Base-by-base conservation (phyloP, 2,113 vertebrate species). In the Prunella fulvescens region DNA sequence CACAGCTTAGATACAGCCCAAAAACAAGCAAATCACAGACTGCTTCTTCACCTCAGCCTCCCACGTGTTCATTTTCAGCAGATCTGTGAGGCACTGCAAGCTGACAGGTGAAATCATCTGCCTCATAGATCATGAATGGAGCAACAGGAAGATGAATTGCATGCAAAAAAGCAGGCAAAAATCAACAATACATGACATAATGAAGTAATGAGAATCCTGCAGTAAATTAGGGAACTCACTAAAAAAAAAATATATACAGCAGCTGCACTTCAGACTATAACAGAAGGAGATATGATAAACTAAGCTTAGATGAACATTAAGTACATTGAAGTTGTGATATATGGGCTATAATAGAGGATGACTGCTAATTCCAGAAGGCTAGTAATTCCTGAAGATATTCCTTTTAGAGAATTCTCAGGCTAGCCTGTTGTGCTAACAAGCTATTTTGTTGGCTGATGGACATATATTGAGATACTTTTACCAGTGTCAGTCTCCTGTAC, bases 21-120 rank as follows among this genome's bases (percentile, higher is more conserved):
- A 70, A 81, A 86, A 86, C 53, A 85, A 91, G 54, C 35, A 64
- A 86, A 93, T 67, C 61, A 69, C 25, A 5, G 54, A 67, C 24
- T 17, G 10, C 9, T 81, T 29, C 71, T 78, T 79, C 37, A 76
- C 64, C n/a, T 93, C 61, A 70, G 61, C 50, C 85, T 95, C 57
- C 62, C 50, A 18, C 44, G 81, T 89, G 54, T 58, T 93, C 83
- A 80, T 96, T 96, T 95, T 76, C 74, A 69, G 86, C 10, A 28
- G 51, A 67, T 86, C 72, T 92, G 57, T 91, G 81, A 95, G 81
- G 61, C 58, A 60, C 74, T 84, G 71, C 61, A 93, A 94, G 87
- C 40, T 95, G 95, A 93, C 94, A 96, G 84, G 61, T 87, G 76
- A 86, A 94, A 96, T 97, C 71, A 96, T 86, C 90, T 97, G 83